Evolutionary conservation across 2,113 vertebrate genomes (phyloP), one percentile per base, ranked within the genome.

Genomic region (Heliornis fulica): DNA sequence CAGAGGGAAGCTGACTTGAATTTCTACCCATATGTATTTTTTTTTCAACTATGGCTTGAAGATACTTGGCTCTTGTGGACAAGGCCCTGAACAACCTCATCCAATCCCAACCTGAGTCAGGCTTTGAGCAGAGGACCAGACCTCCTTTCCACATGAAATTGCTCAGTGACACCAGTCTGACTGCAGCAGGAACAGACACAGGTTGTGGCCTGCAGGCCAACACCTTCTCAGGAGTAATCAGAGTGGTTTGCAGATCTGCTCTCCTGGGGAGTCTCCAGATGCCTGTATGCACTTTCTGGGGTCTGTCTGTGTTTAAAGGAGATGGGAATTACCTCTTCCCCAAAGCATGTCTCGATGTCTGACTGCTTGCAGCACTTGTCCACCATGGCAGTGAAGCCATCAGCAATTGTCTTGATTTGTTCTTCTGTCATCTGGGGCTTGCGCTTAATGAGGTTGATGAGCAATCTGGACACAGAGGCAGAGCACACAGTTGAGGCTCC

Each of bases 401-500:
- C 61, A 16, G 83, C 4, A 38, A 95, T 19, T 11, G 93, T 92
- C 23, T 22, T 74, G 0, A 96, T 43, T 10, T 95, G 90, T 11
- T 96, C 90, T 1, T 92, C 56, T 26, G 85, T 63, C 50, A 93
- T 77, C 71, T 87, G 76, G 32, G 93, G 95, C 72, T 95, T 97
- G 61, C 76, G 83, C 66, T 96, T 98, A 63, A 98, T 75, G 46
- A 97, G 75, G 82, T 95, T 86, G 59, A 97, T 2, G 23, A 98
- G 95, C 94, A 98, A 72, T 69, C 98, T 98, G 90, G 9, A 83
- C 94, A 50, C 13, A 71, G 75, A 94, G 34, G 21, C 86, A 32
- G 10, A 9, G 54, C 2, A 45, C 23, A n/a, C 8, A 40, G 29
- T 91, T 64, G 36, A 9, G 0, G 4, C 7, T 66, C 26, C 41